phyloP scores from a whole-genome alignment of 2,113 vertebrate genomes.

The Rissa tridactyla region DNA sequence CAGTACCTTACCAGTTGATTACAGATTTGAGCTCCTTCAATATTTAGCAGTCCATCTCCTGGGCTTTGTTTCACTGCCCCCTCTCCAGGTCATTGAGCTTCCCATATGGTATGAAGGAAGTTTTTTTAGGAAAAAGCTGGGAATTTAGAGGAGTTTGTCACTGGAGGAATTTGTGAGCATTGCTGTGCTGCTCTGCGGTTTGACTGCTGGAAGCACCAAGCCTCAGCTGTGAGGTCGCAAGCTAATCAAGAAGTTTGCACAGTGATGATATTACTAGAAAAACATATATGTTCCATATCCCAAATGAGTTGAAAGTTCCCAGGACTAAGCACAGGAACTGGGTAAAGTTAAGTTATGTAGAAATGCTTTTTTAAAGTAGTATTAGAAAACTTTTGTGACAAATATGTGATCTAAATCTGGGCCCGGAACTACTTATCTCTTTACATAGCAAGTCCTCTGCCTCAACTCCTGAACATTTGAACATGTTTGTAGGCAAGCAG shows the following conservation, averaged over 20 bases:
- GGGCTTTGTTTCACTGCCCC: not conserved
- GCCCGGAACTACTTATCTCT: not conserved
- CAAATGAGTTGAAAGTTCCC: not conserved
- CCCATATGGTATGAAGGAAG: not conserved
- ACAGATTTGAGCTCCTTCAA: not conserved
- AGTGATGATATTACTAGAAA: not conserved
- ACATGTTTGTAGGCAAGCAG: not conserved
- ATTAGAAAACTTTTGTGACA: not conserved
- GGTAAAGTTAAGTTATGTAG: not conserved
- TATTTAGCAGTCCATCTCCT: not conserved
- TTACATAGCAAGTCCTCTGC: not conserved
- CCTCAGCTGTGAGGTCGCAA: not conserved
- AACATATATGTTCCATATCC: not conserved
- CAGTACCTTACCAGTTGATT: not conserved
- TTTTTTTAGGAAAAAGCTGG: not conserved
- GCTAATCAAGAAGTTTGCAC: not conserved
- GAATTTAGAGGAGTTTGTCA: not conserved
- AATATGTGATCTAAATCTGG: not conserved
- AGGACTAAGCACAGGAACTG: not conserved
- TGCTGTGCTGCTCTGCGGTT: not conserved
- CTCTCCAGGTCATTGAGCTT: not conserved
- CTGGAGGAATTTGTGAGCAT: not conserved
- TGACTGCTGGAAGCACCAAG: not conserved
- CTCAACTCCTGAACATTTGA: not conserved
- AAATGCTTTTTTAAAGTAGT: not conserved